Evolutionary conservation across 1,140 invertebrate species (phyloP).

Genomic region (Drosophila mayri): DNA sequence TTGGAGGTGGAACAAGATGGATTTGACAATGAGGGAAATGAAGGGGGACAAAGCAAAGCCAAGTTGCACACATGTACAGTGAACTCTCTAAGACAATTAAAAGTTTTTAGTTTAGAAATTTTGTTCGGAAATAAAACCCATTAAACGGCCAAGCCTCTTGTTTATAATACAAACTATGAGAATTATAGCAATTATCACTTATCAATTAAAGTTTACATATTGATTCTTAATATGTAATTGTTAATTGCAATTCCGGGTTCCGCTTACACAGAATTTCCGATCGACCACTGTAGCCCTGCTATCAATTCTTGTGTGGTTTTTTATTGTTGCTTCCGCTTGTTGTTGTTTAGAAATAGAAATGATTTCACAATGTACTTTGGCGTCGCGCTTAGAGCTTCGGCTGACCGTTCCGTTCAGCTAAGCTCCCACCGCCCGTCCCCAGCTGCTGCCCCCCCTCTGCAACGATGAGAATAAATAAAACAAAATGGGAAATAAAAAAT

Average conservation of each 20-base stretch:
- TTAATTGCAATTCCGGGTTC: constrained; percentile 16
- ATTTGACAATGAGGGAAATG: background rate
- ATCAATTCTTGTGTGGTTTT: constrained; percentile 42
- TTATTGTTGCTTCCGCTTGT: constrained; percentile 64
- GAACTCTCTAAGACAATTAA: background rate
- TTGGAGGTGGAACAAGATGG: constrained; percentile 23
- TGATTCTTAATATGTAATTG: background rate
- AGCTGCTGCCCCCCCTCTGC: background rate
- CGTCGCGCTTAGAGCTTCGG: constrained; percentile 38
- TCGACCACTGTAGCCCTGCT: constrained; percentile 37
- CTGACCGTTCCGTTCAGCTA: constrained; percentile 34
- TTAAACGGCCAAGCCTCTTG: background rate
- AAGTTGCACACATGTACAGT: constrained; percentile 34
- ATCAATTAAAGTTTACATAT: constrained; percentile 3
- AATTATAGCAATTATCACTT: background rate
- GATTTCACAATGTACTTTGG: constrained; percentile 75
- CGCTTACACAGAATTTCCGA: constrained; percentile 15
- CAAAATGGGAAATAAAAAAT: constrained; percentile 12
- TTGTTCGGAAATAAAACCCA: too few species aligned
- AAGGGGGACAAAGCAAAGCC: constrained; percentile 5
- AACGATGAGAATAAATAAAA: constrained; percentile 36
- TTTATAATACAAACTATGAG: background rate
- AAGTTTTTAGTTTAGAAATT: background rate
- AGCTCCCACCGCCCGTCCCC: constrained; percentile 6
- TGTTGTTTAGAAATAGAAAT: constrained; percentile 78